A percentile compares a stretch with the other conserved stretches of the same genome.
phyloP scores from a whole-genome alignment of 2,888 invertebrate species.

The Yponomeuta cagnagella region DNA sequence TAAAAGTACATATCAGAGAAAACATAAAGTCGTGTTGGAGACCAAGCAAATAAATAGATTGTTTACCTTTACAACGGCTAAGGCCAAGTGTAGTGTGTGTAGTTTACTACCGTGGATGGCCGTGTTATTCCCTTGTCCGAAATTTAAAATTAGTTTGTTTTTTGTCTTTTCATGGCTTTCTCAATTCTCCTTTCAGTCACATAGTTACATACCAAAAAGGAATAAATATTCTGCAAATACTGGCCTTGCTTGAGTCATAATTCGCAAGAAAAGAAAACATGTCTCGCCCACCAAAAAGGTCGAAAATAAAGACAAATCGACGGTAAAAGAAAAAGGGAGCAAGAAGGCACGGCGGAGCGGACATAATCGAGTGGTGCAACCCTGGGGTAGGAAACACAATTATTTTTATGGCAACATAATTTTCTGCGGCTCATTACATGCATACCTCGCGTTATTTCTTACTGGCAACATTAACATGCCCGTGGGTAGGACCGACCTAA shows the following conservation, averaged over 20 bases:
- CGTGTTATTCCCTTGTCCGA: not conserved
- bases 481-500: constrained; percentile 65
- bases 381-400: constrained; percentile 62
- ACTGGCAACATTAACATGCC: constrained; percentile 70
- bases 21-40: constrained; percentile 37
- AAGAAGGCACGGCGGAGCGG: constrained; percentile 15
- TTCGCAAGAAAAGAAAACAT: not conserved
- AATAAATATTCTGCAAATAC: not conserved
- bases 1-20: constrained; percentile 29
- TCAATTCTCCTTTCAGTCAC: too few species aligned
- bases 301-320: constrained; percentile 3
- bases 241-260: not conserved
- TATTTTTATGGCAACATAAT: constrained; percentile 76
- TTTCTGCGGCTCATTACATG: constrained; percentile 74
- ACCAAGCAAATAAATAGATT: constrained; percentile 37
- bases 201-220: too few species aligned
- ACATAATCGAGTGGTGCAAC: constrained; percentile 51
- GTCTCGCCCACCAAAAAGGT: not conserved
- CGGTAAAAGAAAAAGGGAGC: constrained; percentile 13
- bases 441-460: constrained; percentile 57
- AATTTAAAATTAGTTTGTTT: not conserved
- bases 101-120: not conserved
- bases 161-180: too few species aligned
- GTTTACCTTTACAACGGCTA: not conserved
- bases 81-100: not conserved